Percentiles rank a stretch among this genome's conserved stretches.
phyloP scores from a whole-genome alignment of 23 tunicate genomes.

The Styela clava region DNA sequence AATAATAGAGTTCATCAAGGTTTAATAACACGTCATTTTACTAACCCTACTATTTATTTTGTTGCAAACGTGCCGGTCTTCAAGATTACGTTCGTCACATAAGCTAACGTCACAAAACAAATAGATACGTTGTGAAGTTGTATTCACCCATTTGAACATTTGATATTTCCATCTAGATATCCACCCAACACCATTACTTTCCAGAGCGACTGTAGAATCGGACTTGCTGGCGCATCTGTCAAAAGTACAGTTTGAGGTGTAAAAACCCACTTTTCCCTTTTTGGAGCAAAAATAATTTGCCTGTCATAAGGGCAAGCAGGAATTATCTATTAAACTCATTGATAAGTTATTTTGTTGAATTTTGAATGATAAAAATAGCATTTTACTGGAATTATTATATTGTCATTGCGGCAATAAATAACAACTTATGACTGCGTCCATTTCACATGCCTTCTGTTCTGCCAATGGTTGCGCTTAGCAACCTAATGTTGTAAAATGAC shows the following conservation, averaged over 20 bases:
- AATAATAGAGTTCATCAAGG: not conserved
- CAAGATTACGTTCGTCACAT: constrained; percentile 8
- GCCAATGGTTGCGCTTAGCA: no score
- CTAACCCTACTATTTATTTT: not conserved
- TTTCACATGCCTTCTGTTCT: no score
- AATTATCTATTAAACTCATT: no score
- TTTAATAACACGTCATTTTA: not conserved
- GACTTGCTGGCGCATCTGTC: constrained; percentile 15
- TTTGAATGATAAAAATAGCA: no score
- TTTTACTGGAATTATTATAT: no score
- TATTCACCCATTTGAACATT: constrained; percentile 48
- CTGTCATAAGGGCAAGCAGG: no score
- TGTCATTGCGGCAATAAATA: no score
- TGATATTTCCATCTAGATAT: constrained; percentile 36
- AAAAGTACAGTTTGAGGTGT: not conserved
- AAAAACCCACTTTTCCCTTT: no score
- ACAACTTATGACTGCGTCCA: no score
- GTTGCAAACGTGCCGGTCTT: not conserved
- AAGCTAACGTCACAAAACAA: constrained; percentile 25
- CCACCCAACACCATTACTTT: not conserved
- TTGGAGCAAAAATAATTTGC: no score
- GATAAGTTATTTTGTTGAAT: no score
- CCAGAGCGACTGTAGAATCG: constrained; percentile 31
- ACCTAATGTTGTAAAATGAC: no score
- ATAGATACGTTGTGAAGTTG: constrained; percentile 28